Conservation (phyloP, 2,113 vertebrate genomes). For the Prionailurus viverrinus region DNA sequence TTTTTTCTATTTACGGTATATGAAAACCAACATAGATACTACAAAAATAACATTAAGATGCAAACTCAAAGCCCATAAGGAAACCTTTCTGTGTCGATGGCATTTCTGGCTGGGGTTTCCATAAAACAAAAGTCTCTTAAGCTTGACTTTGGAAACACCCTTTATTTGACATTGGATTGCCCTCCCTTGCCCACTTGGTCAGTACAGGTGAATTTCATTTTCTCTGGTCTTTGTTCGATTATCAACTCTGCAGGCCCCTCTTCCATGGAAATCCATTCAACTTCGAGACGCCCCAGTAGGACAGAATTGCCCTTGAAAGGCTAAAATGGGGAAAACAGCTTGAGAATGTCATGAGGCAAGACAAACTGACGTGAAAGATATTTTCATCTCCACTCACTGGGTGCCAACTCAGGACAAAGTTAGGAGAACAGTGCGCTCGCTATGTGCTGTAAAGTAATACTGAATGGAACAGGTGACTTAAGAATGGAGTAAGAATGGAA, state of each 20-base stretch:
- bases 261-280: not conserved
- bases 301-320: constrained; percentile 43
- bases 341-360: constrained; percentile 74
- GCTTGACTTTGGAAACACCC: constrained; percentile 15
- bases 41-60: constrained; percentile 68
- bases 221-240: constrained; percentile 17
- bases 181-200: not conserved
- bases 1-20: constrained; percentile 55
- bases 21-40: constrained; percentile 56
- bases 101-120: constrained; percentile 48
- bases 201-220: constrained; percentile 25
- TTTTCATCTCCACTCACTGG: constrained; percentile 68
- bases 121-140: not conserved
- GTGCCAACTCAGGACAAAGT: constrained; percentile 71
- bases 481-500: constrained; percentile 59
- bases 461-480: constrained; percentile 62
- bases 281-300: not conserved
- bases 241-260: not conserved
- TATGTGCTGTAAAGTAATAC: constrained; percentile 58
- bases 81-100: constrained; percentile 29
- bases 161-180: not conserved
- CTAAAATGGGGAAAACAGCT: constrained; percentile 68
- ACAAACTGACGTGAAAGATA: constrained; percentile 75
- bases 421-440: not conserved
- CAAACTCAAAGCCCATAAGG: constrained; percentile 41